Base-by-base conservation (phyloP, 2,797 vertebrate species). In the Chelmon rostratus region DNA sequence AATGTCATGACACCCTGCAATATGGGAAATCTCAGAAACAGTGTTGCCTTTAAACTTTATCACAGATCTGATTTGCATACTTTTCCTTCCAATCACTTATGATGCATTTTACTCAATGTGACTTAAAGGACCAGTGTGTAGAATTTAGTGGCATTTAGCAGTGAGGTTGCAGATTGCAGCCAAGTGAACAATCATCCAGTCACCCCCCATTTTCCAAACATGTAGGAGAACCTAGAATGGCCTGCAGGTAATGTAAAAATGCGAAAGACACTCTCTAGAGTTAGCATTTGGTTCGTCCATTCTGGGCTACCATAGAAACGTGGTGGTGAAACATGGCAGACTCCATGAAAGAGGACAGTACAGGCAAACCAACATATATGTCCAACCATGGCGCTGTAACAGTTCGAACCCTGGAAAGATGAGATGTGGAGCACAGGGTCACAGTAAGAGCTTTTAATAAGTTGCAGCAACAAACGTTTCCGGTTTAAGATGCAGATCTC, bases 361-460 rank as follows among this genome's bases (percentile, higher is more conserved):
- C 11, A 63, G 23, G 31, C 37, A 38, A 70, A 78, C 31, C 38
- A 44, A 35, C 11, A 13, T 23, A 8, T 15, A 23, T 37, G 40
- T 78, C 71, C 59, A 63, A 38, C 49, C 61, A 25, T 12, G 11
- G 76, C 59, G 23, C 49, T 37, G n/a, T 64, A 28, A 57, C 61
- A 23, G 49, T 54, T 37, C 57, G 62, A 50, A 59, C 63, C 54
- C 44, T 71, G 65, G 13, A 8, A 31, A 40, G 75, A 33, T 31
- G 13, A 50, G 44, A 23, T 35, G 57, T 44, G 46, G 25, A 61
- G 33, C 23, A 15, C 49, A 37, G 6, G 6, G 28, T 69, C 37
- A 35, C 4, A 33, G 44, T 23, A 8, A 47, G 42, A 23, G 9
- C 35, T 40, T 23, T 38, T 50, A 28, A 50, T 33, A 21, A 47